A percentile compares a stretch with the other conserved stretches of the same genome.
Conservation (phyloP, 2,888 invertebrate species). For the Hipparchia sbordonii region DNA sequence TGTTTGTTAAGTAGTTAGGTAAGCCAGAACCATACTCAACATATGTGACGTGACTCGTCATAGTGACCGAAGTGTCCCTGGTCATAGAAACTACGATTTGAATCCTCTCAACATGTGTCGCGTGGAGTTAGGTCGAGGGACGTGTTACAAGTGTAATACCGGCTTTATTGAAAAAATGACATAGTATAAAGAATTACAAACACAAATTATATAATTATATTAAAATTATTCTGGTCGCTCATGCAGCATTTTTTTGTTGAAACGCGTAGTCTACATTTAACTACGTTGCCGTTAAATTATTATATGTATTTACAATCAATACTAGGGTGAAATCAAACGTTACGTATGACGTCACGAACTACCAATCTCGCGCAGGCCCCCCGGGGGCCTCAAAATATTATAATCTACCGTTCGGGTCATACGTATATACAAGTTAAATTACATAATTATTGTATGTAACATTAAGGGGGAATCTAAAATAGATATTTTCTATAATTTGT, state of each 20-base stretch:
- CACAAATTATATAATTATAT: constrained; percentile 29
- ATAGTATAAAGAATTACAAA: constrained; percentile 35
- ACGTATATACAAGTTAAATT: constrained; percentile 80
- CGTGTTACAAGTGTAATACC: neutral
- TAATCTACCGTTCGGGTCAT: constrained; percentile 71
- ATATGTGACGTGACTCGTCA: no score
- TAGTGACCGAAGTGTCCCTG: neutral
- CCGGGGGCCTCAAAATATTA: constrained; percentile 70
- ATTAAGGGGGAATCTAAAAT: constrained; percentile 68
- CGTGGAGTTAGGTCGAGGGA: neutral
- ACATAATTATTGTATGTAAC: constrained; percentile 71
- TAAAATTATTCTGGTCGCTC: constrained; percentile 35
- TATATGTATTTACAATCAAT: constrained; percentile 74
- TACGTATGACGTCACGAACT: constrained; percentile 70
- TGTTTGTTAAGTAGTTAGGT: no score
- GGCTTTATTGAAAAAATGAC: constrained; percentile 23
- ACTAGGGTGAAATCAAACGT: constrained; percentile 64
- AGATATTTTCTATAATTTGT: constrained; percentile 51
- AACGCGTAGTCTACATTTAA: constrained; percentile 68
- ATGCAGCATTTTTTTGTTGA: constrained; percentile 52
- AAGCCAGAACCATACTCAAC: no score
- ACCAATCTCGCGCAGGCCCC: constrained; percentile 52
- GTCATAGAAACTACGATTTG: neutral
- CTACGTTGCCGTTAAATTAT: constrained; percentile 60
- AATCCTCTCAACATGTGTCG: neutral